Conservation (phyloP, 2,888 invertebrate species). For the Parnassius mnemosyne region DNA sequence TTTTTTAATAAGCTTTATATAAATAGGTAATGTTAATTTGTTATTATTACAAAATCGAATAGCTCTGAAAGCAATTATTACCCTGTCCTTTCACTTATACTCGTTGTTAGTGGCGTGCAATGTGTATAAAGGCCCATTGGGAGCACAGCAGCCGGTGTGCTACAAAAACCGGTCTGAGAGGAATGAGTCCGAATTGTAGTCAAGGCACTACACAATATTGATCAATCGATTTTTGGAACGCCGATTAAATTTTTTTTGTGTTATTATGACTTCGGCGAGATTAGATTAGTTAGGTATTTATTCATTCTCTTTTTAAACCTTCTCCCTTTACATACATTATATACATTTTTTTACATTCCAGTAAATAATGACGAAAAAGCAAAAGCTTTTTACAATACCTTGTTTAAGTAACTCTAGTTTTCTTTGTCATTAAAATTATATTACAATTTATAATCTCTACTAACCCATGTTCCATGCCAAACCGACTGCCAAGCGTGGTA, state of each 20-base stretch:
- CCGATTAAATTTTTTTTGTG: conserved; percentile 36
- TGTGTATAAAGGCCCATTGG: conserved; percentile 55
- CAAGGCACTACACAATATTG: conserved; percentile 73
- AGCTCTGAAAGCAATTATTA: conserved; percentile 70
- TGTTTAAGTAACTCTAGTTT: too few species aligned
- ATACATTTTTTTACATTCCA: too few species aligned
- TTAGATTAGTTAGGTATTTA: not conserved
- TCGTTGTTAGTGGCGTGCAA: conserved; percentile 48
- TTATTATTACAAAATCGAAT: conserved; percentile 61
- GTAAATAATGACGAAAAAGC: too few species aligned
- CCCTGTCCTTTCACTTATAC: conserved; percentile 74
- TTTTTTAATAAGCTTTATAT: conserved; percentile 6
- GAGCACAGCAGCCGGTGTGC: conserved; percentile 65
- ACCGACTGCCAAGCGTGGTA: too few species aligned
- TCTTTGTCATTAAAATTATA: too few species aligned
- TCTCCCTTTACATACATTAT: too few species aligned
- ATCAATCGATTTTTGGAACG: conserved; percentile 73
- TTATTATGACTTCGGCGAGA: conserved; percentile 11
- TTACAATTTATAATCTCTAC: too few species aligned
- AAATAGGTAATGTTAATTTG: conserved; percentile 45
- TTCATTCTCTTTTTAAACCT: not conserved
- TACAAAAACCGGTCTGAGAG: conserved; percentile 69
- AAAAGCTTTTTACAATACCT: too few species aligned
- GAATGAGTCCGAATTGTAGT: conserved; percentile 71
- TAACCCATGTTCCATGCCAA: too few species aligned